Evolutionary conservation across 2,113 vertebrate genomes (phyloP).

Genomic region (Podocnemis expansa): DNA sequence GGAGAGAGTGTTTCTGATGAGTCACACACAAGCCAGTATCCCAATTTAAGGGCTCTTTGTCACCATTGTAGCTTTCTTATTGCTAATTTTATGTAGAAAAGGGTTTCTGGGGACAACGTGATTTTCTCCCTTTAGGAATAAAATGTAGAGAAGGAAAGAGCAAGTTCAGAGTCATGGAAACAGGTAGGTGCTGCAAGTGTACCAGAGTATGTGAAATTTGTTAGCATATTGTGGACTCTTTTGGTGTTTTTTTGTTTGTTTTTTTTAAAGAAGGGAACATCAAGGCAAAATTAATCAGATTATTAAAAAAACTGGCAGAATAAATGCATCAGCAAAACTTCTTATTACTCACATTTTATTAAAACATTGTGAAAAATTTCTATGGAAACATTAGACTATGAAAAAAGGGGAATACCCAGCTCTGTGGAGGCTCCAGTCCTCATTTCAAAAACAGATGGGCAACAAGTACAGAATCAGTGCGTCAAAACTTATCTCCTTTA

Average conservation of each 20-base stretch:
- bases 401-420: constrained; percentile 60
- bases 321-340: constrained; percentile 53
- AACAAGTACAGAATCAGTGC: constrained; percentile 30
- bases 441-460: constrained; percentile 29
- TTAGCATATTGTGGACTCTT: background rate
- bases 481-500: constrained; percentile 5
- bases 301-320: constrained; percentile 44
- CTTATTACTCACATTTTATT: constrained; percentile 48
- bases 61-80: constrained; percentile 27
- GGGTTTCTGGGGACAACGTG: constrained; percentile 56
- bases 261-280: constrained; percentile 3
- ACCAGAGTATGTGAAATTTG: background rate
- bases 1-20: constrained; percentile 45
- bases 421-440: constrained; percentile 39
- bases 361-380: constrained; percentile 55
- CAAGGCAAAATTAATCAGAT: constrained; percentile 32
- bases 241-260: background rate
- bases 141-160: background rate
- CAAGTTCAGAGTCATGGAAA: background rate
- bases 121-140: background rate
- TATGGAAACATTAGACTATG: constrained; percentile 65
- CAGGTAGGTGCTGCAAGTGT: background rate
- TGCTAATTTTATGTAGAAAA: constrained; percentile 39
- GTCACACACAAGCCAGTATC: constrained; percentile 13
- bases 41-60: constrained; percentile 40